Base-by-base conservation (phyloP, 2,797 vertebrate genomes). In the Centropyge bicolor region DNA sequence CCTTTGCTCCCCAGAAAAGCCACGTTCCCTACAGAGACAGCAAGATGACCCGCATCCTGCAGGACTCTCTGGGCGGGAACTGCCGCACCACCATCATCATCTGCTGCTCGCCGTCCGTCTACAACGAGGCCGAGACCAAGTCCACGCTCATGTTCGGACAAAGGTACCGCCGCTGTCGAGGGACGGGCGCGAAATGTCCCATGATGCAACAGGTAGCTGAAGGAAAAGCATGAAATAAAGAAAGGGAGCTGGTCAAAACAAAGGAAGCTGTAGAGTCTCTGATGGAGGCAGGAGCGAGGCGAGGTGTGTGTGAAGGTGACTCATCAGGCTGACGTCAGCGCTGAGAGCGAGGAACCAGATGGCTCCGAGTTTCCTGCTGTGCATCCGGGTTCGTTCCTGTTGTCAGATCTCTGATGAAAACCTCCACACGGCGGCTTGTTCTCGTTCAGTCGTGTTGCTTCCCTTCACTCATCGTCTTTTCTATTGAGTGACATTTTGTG, bases 21-120 rank as follows among this genome's bases (percentile, higher is more conserved):
- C 97, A 98, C 0, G 97, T 99, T 52, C 90, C 91, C 4, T 93
- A 92, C 96, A 96, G 0, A 81, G 97, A 99, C 94, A 99, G 98
- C 87, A 99, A 99, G 92, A 98, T 98, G 97, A 99, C 98, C 1
- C 92, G 97, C 31, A 98, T 99, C 90, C 97, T 99, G 63, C 97
- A 99, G 92, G 97, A 99, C 79, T 98, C 97, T 19, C 94, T 99
- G 22, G 97, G 97, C 0, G 98, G 98, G 1, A 99, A 98, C 94
- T 99, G 98, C 71, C 96, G 98, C 69, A 99, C 97, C 73, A 98
- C 97, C 73, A 98, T 98, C 2, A 96, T 99, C 84, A 98, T 98
- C 87, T 99, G 98, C 92, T 98, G 97, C 83, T 99, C 97, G 45
- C 98, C 97, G 6, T 99, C 98, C 3, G 54, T 97, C 66, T 98